Conservation (phyloP, 92 coral and sea anemone genomes). For the Epizoanthus fatuus region DNA sequence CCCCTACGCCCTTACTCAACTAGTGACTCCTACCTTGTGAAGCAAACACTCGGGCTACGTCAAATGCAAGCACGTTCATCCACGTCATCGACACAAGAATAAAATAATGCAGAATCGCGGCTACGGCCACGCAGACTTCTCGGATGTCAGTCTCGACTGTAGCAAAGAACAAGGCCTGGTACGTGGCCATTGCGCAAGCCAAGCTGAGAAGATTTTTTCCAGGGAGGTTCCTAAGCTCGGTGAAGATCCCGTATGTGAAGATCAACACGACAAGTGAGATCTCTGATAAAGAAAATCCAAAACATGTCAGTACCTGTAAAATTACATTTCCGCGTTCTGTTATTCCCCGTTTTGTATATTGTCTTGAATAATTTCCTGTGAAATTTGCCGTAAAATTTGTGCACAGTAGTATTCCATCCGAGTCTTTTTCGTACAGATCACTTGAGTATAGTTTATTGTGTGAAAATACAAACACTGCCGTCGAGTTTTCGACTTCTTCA, state of each 20-base stretch:
- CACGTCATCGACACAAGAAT: slow-evolving; percentile 26
- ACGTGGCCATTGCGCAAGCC: slow-evolving; percentile 22
- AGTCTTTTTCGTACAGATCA: not conserved
- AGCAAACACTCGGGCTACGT: slow-evolving; percentile 28
- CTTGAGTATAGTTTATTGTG: slow-evolving; percentile 22
- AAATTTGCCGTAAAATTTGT: slow-evolving; percentile 21
- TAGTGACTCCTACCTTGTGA: slow-evolving; percentile 7
- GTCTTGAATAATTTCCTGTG: not conserved
- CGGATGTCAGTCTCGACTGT: not conserved
- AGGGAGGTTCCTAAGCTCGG: slow-evolving; percentile 35
- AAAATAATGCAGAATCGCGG: slow-evolving; percentile 14
- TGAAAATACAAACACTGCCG: slow-evolving; percentile 6
- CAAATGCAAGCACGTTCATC: slow-evolving; percentile 41
- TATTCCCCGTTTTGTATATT: not conserved
- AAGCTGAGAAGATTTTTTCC: slow-evolving; percentile 22
- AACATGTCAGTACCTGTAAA: not conserved
- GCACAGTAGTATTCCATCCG: slow-evolving; percentile 19
- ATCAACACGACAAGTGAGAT: slow-evolving; percentile 23
- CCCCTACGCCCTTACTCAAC: not conserved
- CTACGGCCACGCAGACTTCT: slow-evolving; percentile 14
- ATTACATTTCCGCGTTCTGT: slow-evolving; percentile 2
- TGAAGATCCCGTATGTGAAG: slow-evolving; percentile 24
- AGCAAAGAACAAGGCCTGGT: slow-evolving; percentile 30
- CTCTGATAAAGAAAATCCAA: slow-evolving; percentile 28
- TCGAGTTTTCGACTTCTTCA: not conserved